phyloP scores from a whole-genome alignment of 2,113 vertebrate genomes.

The Tachysurus vachellii region DNA sequence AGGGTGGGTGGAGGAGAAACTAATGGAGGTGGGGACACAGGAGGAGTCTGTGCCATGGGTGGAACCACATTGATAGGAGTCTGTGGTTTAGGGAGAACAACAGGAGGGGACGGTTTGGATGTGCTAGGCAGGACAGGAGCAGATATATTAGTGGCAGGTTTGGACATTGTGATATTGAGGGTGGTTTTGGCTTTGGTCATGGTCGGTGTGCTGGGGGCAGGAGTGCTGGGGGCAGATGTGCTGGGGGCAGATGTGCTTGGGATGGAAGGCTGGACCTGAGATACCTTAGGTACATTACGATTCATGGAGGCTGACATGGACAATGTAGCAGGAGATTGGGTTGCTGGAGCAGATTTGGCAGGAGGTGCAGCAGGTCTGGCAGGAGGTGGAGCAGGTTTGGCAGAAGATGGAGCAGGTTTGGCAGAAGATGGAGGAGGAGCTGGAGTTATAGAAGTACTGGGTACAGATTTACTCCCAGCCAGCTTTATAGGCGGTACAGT shows the following conservation, averaged over 20 bases:
- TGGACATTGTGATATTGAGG: conserved; percentile 72
- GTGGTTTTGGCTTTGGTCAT: conserved; percentile 71
- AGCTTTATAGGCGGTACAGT: conserved; percentile 68
- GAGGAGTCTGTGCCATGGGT: conserved; percentile 55
- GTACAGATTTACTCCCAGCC: conserved; percentile 63
- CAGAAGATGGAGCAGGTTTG: background rate
- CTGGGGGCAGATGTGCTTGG: background rate
- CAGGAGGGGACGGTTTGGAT: conserved; percentile 63
- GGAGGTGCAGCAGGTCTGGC: conserved; percentile 55
- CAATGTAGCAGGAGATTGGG: conserved; percentile 16
- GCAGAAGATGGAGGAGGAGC: conserved; percentile 41
- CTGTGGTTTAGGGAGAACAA: conserved; percentile 73
- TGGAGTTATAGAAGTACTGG: conserved; percentile 30
- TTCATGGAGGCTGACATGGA: conserved; percentile 33
- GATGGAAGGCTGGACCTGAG: conserved; percentile 45
- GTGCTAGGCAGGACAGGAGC: conserved; percentile 34
- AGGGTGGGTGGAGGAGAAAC: conserved; percentile 62
- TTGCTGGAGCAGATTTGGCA: conserved; percentile 18
- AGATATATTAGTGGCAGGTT: conserved; percentile 51
- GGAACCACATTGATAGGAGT: conserved; percentile 62
- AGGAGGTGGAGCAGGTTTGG: conserved; percentile 54
- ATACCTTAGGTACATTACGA: conserved; percentile 45
- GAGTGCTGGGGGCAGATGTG: conserved; percentile 14
- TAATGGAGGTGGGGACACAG: conserved; percentile 54
- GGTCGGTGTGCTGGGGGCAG: conserved; percentile 30